A percentile compares a stretch with the other conserved stretches of the same genome.
These are phyloP conservation scores for Drosophila gunungcola DNA, from an alignment of 1,140 invertebrate genomes.

Conservation along the genomic window DNA sequence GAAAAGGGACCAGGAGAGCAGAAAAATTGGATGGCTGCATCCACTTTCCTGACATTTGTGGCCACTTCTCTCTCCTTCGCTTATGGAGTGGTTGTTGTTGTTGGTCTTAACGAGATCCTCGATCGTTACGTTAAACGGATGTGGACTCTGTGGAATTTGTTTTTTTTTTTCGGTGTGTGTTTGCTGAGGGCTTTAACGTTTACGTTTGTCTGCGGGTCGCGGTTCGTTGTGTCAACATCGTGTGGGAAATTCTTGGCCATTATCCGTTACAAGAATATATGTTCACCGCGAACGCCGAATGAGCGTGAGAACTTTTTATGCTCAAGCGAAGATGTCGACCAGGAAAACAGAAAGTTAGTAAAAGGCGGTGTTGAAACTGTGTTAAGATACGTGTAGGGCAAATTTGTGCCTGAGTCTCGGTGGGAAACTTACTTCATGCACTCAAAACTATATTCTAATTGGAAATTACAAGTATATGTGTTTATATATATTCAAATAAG, in stretches of 20 bases:
- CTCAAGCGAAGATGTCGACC: constrained; percentile 14
- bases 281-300: constrained; percentile 7
- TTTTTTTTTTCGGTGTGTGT: constrained; percentile 7
- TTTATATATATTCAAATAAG: too few species aligned
- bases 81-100: constrained; percentile 2
- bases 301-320: constrained; percentile 68
- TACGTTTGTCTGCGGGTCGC: constrained; percentile 24
- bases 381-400: background rate
- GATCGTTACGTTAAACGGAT: constrained; percentile 65
- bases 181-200: constrained; percentile 34
- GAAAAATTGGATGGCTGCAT: constrained; percentile 9
- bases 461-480: background rate
- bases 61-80: background rate
- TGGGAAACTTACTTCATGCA: background rate
- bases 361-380: constrained; percentile 7
- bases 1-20: constrained; percentile 55
- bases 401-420: background rate
- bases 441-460: background rate
- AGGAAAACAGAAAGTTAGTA: constrained; percentile 54
- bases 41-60: constrained; percentile 28
- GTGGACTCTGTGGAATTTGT: constrained; percentile 21
- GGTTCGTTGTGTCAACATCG: constrained; percentile 52
- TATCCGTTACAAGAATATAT: constrained; percentile 57
- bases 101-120: constrained; percentile 36
- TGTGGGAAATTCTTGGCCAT: constrained; percentile 58